Evolutionary conservation across 2,888 invertebrate genomes (phyloP), one percentile per base, ranked within the genome.

Genomic region (Parthenolecanium corni): DNA sequence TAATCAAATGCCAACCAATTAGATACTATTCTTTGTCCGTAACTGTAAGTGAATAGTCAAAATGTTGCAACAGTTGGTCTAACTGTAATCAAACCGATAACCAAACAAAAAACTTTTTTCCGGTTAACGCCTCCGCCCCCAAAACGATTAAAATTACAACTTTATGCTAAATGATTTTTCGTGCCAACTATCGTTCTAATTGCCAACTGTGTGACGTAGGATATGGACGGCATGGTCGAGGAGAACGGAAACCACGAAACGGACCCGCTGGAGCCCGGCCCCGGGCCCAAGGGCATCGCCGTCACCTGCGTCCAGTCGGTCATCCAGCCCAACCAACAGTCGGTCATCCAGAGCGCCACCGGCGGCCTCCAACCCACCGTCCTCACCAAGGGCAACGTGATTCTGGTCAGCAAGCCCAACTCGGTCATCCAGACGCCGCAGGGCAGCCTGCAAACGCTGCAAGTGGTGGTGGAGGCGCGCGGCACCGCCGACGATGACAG

Each of bases 301-400:
- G 52, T 62, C 25, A 66, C 68, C 36, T 70, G 91, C 86, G 90
- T 90, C 68, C 93, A 94, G 76, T 91, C 93, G 70, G 94, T 94
- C 67, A 94, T 94, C 75, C 94, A 95, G 77, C 87, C 91, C 67
- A 92, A 91, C 75, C 92, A 92, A 74, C 92, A 92, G 74, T 93
- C 92, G 68, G 94, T 94, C 61, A 94, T 95, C 75, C 94, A 95
- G 78, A 89, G 90, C 67, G 89, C 91, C 67, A 84, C 89, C 3
- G 69, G 68, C 62, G 89, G 87, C 73, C 81, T 87, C 70, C 86
- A 86, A 73, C 84, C 87, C 70, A 82, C 88, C 73, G 82, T 84
- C 73, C 79, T 91, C 74, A 82, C 87, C 69, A 91, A 91, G 79
- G 86, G 85, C 72, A 89, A 89, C 79, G 88, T 92, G 69, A 88